Evolutionary conservation across 2,113 vertebrate genomes (phyloP).

Genomic region (Petrocephalus microphthalmus): DNA sequence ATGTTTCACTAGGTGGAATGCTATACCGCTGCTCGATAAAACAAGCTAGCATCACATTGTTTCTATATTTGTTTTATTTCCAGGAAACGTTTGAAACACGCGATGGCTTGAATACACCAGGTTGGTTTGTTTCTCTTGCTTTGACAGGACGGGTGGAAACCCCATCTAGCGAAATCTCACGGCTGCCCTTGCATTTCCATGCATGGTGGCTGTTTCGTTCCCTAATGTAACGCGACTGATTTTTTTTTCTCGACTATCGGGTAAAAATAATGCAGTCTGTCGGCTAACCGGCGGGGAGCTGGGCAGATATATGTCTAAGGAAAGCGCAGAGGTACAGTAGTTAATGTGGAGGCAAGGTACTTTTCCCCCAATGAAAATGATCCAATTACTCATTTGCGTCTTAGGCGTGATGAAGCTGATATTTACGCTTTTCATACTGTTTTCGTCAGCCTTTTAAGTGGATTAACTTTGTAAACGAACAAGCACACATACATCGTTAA

Average conservation of each 20-base stretch:
- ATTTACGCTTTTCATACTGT: background rate
- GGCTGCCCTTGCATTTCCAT: background rate
- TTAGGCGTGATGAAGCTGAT: background rate
- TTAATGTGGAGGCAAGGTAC: background rate
- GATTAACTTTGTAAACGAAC: too few relatives aligned
- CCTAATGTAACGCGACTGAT: background rate
- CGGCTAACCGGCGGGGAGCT: background rate
- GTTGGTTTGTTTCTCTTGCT: background rate
- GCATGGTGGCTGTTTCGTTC: background rate
- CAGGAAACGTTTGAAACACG: slow-evolving; percentile 6
- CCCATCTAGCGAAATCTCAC: background rate
- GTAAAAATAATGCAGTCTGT: background rate
- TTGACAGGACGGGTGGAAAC: background rate
- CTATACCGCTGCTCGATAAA: background rate
- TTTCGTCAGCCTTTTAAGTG: too few relatives aligned
- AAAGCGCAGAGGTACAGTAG: background rate
- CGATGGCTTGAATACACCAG: background rate
- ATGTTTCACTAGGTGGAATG: background rate
- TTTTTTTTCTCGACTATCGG: background rate
- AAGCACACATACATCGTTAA: too few relatives aligned
- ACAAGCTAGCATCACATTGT: background rate
- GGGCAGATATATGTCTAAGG: background rate
- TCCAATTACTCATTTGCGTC: background rate
- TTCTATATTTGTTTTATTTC: background rate
- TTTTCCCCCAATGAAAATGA: background rate